These are phyloP conservation scores for Biston stratarius DNA, from an alignment of 2,888 invertebrate species.

Conservation along the genomic window DNA sequence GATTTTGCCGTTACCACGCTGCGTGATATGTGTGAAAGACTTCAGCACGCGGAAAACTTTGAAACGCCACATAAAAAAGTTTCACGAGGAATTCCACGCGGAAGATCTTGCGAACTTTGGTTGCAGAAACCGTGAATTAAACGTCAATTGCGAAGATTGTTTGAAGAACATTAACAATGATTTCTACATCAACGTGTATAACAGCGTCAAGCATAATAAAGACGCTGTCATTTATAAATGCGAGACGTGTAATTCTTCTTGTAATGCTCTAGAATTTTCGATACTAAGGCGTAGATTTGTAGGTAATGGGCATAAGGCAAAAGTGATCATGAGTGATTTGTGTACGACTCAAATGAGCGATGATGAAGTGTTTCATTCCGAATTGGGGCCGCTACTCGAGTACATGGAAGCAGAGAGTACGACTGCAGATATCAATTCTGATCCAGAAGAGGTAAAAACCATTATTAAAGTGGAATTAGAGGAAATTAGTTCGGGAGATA, in stretches of 20 bases:
- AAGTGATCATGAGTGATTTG: slow-evolving; percentile 72
- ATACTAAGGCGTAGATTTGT: slow-evolving; percentile 62
- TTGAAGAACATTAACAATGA: slow-evolving; percentile 67
- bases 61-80: slow-evolving; percentile 74
- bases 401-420: slow-evolving; percentile 66
- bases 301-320: slow-evolving; percentile 53
- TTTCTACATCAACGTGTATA: slow-evolving; percentile 53
- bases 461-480: slow-evolving; percentile 55
- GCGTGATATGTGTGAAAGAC: slow-evolving; percentile 73
- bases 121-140: slow-evolving; percentile 51
- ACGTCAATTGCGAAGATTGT: slow-evolving; percentile 69
- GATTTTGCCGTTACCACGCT: slow-evolving; percentile 63
- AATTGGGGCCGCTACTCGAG: slow-evolving; percentile 56
- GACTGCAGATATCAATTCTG: slow-evolving; percentile 54
- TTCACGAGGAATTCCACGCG: slow-evolving; percentile 68
- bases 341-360: slow-evolving; percentile 77
- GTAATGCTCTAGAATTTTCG: slow-evolving; percentile 64
- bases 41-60: slow-evolving; percentile 76
- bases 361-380: slow-evolving; percentile 52
- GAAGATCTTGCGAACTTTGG: slow-evolving; percentile 70
- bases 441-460: slow-evolving; percentile 41
- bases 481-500: slow-evolving; percentile 19
- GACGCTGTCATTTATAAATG: slow-evolving; percentile 68
- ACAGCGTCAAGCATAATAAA: slow-evolving; percentile 58
- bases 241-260: slow-evolving; percentile 57